Conservation (phyloP, 2,113 vertebrate species). For the Oryctolagus cuniculus region mOryCun1.1 NC_091436.1:63403501-63404000, state of each 20-base stretch:
- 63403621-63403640: constrained; percentile 38
- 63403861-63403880: constrained; percentile 2
- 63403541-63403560: constrained; percentile 99
- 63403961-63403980: neutral
- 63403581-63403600: constrained; percentile 48
- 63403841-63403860: neutral
- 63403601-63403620: constrained; percentile 18
- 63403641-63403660: neutral
- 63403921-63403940: neutral
- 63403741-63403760: constrained; percentile 57
- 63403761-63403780: constrained; percentile 61
- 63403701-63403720: constrained; percentile 35
- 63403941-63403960: constrained; percentile 17
- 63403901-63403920: neutral
- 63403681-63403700: constrained; percentile 48
- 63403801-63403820: neutral
- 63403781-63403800: constrained; percentile 60
- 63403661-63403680: neutral
- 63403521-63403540: constrained; percentile 97
- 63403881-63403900: constrained; percentile 30
- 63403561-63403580: constrained; percentile 88
- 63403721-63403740: constrained; percentile 33
- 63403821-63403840: neutral
- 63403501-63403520: constrained; percentile 99
- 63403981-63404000: neutral